Percentiles rank a stretch among this genome's conserved stretches.
Conservation (phyloP, 2,797 vertebrate species). For the Danio tinwini region DNA sequence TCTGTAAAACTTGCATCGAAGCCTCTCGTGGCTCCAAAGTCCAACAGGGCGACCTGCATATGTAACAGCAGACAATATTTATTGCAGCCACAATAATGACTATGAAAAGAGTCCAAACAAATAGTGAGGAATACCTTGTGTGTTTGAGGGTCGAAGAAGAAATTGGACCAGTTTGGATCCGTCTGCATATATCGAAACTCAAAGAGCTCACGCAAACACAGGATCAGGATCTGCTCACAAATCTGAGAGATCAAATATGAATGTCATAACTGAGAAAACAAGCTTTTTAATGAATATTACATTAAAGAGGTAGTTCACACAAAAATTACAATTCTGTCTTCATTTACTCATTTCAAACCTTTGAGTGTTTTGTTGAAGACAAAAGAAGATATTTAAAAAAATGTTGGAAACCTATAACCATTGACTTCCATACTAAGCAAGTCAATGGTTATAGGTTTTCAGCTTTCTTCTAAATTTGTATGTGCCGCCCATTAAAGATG, state of each 20-base stretch:
- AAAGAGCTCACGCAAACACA: conserved; percentile 94
- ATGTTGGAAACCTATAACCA: no score
- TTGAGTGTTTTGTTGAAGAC: no score
- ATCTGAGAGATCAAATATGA: conserved; percentile 76
- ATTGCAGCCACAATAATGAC: background rate
- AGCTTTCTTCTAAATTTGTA: no score
- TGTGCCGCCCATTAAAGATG: no score
- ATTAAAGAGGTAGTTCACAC: background rate
- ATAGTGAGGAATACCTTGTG: conserved; percentile 82
- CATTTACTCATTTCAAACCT: no score
- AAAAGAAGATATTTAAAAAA: no score
- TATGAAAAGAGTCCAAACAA: background rate
- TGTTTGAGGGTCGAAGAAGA: conserved; percentile 91
- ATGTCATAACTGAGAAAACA: background rate
- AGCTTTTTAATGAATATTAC: background rate
- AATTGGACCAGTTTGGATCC: conserved; percentile 99
- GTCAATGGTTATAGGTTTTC: no score
- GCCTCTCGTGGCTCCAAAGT: conserved; percentile 94
- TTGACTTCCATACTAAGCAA: no score
- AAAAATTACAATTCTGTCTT: no score
- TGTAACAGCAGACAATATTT: background rate
- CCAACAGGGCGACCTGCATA: conserved; percentile 90
- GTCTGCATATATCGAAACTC: conserved; percentile 99
- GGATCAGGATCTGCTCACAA: conserved; percentile 87
- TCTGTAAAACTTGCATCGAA: conserved; percentile 92